phyloP scores from a whole-genome alignment of 2,113 vertebrate genomes.

The Salvelinus namaycush region DNA sequence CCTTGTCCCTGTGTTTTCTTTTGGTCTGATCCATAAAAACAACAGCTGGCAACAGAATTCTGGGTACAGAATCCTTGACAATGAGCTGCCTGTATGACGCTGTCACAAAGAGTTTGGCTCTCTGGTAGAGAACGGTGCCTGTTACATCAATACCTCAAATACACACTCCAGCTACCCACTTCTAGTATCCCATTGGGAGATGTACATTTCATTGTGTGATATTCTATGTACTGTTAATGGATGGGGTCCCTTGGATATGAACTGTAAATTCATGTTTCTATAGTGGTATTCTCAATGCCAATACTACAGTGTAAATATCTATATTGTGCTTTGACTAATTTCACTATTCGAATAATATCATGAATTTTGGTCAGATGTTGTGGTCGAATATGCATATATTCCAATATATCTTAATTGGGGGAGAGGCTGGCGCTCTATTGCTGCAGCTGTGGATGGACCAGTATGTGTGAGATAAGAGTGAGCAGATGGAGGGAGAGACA shows the following conservation, averaged over 20 bases:
- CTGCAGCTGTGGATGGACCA: too few species aligned
- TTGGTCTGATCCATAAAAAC: constrained; percentile 73
- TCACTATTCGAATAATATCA: too few species aligned
- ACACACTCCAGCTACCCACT: constrained; percentile 17
- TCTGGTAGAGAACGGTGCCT: constrained; percentile 60
- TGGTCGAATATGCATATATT: too few species aligned
- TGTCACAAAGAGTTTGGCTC: constrained; percentile 70
- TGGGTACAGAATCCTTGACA: constrained; percentile 61
- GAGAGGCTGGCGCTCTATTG: too few species aligned
- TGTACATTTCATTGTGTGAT: background rate
- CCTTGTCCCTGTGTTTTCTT: constrained; percentile 72
- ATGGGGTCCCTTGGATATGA: background rate
- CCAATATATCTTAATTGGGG: too few species aligned
- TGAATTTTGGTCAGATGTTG: too few species aligned
- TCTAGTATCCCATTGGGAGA: background rate
- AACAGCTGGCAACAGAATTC: constrained; percentile 72
- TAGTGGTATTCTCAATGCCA: too few species aligned
- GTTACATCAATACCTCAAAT: constrained; percentile 56
- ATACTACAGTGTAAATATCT: too few species aligned
- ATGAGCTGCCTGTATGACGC: constrained; percentile 67
- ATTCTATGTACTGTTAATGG: background rate
- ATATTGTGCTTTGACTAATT: too few species aligned
- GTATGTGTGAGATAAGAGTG: too few species aligned
- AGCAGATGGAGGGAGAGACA: too few species aligned
- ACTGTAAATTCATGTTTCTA: too few species aligned